Conservation (phyloP, 2,113 vertebrate species). For the Austrofundulus limnaeus region DNA sequence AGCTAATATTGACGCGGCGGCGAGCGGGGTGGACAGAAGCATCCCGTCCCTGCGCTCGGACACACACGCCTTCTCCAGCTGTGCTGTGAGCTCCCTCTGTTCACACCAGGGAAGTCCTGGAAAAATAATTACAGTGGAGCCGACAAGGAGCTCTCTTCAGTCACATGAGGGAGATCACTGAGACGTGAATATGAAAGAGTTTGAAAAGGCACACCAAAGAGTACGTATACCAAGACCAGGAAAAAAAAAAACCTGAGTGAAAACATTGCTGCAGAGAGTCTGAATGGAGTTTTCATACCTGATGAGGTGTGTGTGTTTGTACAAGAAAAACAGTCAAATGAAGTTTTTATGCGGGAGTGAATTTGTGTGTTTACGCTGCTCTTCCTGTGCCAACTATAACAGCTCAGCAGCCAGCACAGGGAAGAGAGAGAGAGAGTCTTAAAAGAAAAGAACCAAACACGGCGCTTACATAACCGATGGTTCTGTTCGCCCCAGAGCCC, state of each 20-base stretch:
- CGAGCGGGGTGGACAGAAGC: constrained; percentile 56
- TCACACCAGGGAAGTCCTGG: constrained; percentile 52
- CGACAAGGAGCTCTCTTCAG: constrained; percentile 37
- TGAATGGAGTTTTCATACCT: constrained; percentile 42
- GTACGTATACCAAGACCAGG: no score
- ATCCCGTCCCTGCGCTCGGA: constrained; percentile 62
- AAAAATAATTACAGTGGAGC: constrained; percentile 63
- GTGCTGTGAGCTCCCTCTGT: constrained; percentile 69
- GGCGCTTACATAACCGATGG: constrained; percentile 72
- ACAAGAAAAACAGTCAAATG: constrained; percentile 21
- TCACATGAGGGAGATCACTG: constrained; percentile 24
- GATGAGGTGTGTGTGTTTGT: constrained; percentile 40
- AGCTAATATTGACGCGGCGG: constrained; percentile 73
- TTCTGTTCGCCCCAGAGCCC: constrained; percentile 66
- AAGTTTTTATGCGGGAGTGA: constrained; percentile 39
- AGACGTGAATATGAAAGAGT: constrained; percentile 48
- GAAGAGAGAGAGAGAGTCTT: constrained; percentile 71
- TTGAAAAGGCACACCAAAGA: constrained; percentile 1
- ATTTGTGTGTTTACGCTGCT: constrained; percentile 53
- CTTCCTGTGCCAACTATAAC: constrained; percentile 71
- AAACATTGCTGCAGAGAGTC: not conserved
- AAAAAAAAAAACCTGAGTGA: not conserved
- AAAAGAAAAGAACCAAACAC: constrained; percentile 73
- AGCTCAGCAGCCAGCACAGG: constrained; percentile 64
- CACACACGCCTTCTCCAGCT: constrained; percentile 32